Evolutionary conservation across 2,797 vertebrate species (phyloP).

Genomic region (Nasua narica): DNA sequence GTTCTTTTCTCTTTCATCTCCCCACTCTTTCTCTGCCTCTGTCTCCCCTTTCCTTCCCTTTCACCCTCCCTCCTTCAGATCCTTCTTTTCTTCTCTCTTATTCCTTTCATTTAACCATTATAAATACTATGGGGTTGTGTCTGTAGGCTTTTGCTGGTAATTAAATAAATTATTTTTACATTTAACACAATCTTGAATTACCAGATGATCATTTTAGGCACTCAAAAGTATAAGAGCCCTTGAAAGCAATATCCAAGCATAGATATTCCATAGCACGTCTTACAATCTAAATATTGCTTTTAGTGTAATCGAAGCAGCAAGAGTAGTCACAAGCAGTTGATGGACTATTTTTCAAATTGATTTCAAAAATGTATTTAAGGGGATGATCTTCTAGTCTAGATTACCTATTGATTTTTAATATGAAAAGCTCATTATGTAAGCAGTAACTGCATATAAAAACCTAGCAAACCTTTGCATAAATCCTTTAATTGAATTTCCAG

Average conservation of each 20-base stretch:
- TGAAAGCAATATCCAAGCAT: slow-evolving; percentile 84
- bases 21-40: neutral
- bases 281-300: slow-evolving; percentile 92
- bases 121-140: slow-evolving; percentile 30
- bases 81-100: neutral
- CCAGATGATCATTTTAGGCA: slow-evolving; percentile 79
- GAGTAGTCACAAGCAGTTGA: slow-evolving; percentile 96
- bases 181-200: slow-evolving; percentile 84
- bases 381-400: slow-evolving; percentile 95
- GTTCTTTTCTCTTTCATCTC: no score
- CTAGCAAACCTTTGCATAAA: slow-evolving; percentile 99
- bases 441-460: slow-evolving; percentile 98
- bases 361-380: slow-evolving; percentile 99
- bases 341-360: slow-evolving; percentile 99
- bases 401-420: slow-evolving; percentile 99
- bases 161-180: slow-evolving; percentile 85
- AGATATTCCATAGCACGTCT: slow-evolving; percentile 86
- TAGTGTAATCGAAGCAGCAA: slow-evolving; percentile 89
- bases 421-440: slow-evolving; percentile 99
- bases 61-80: neutral
- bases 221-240: slow-evolving; percentile 81
- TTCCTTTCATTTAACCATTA: slow-evolving; percentile 50
- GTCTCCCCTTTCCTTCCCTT: neutral
- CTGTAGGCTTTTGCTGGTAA: slow-evolving; percentile 65
- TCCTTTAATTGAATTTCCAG: slow-evolving; percentile 99